Conservation (phyloP, 2,888 invertebrate species). For the Hirtodrosophila duncani region DNA sequence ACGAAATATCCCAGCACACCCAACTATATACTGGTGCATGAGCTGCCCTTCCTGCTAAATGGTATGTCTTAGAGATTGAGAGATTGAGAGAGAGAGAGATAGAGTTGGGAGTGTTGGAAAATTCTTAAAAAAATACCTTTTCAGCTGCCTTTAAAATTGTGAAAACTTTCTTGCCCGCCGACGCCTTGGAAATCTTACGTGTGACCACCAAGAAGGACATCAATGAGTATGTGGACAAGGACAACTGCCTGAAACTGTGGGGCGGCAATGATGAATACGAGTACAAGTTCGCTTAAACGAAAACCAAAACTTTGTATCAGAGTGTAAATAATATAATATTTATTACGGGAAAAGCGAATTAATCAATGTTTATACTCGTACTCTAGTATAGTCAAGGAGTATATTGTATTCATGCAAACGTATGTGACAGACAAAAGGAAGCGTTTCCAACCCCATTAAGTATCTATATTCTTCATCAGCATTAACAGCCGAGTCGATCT, state of each 20-base stretch:
- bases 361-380: too few species aligned
- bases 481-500: too few species aligned
- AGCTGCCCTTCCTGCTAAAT: constrained; percentile 96
- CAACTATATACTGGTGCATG: constrained; percentile 93
- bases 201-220: constrained; percentile 88
- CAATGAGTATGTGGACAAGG: constrained; percentile 85
- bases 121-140: background rate
- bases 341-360: constrained; percentile 17
- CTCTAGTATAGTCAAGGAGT: too few species aligned
- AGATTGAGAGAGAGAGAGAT: background rate
- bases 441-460: too few species aligned
- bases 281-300: constrained; percentile 81
- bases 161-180: constrained; percentile 90
- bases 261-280: constrained; percentile 88
- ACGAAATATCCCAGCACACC: constrained; percentile 91
- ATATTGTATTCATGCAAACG: too few species aligned
- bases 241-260: constrained; percentile 87
- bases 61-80: constrained; percentile 79
- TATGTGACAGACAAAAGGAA: too few species aligned
- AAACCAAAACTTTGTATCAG: constrained; percentile 1
- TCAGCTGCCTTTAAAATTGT: constrained; percentile 94
- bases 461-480: too few species aligned
- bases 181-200: constrained; percentile 92
- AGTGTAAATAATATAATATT: constrained; percentile 51
- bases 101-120: background rate